Conservation (phyloP, 2,797 vertebrate genomes). For the Caiman crocodilus region DNA sequence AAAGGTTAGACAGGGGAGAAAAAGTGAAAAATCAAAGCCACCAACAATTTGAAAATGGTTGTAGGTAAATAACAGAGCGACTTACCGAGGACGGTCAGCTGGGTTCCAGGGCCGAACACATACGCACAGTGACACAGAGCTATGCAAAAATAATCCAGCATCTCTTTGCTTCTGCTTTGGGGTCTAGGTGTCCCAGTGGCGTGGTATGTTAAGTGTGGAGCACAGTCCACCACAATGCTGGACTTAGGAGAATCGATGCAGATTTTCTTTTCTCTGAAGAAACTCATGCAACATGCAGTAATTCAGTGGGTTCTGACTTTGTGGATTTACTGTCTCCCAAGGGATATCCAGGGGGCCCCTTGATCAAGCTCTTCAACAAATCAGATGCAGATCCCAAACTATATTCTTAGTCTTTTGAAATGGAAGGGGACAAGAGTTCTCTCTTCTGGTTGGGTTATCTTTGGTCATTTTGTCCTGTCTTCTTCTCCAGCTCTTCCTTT, state of each 20-base stretch:
- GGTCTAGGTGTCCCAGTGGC: not conserved
- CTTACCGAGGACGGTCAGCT: not conserved
- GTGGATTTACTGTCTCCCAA: not conserved
- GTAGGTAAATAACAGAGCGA: not conserved
- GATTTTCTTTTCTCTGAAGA: not conserved
- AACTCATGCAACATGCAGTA: not conserved
- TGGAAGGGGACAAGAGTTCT: not conserved
- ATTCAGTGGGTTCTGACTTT: not conserved
- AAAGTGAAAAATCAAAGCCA: not conserved
- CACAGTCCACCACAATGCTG: not conserved
- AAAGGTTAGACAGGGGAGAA: not conserved
- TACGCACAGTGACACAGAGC: not conserved
- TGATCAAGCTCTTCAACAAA: not conserved
- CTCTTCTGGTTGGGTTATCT: not conserved
- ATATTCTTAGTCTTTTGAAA: not conserved
- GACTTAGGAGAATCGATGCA: not conserved
- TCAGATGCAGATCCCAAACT: not conserved
- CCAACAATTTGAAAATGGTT: not conserved
- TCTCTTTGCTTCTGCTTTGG: not conserved
- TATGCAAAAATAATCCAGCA: not conserved
- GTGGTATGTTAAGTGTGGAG: accelerated
- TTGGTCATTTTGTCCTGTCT: not conserved
- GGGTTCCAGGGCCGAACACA: not conserved
- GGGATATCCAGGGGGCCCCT: not conserved
- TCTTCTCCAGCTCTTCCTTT: not conserved